These are phyloP conservation scores for Agapetus fuscipes DNA, from an alignment of 2,888 invertebrate species.

Conservation along the genomic window DNA sequence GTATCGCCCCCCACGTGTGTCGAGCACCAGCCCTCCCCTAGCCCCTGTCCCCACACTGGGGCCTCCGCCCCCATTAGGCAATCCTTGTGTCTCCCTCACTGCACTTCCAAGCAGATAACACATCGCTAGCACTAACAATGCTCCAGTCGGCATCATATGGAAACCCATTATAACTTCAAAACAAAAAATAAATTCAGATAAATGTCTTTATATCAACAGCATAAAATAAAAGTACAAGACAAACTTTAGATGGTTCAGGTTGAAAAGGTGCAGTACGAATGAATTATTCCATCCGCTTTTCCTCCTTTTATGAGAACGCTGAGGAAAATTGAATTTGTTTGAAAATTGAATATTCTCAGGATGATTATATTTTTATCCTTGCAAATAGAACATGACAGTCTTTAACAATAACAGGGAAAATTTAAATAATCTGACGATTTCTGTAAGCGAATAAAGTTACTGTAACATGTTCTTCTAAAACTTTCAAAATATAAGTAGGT, in stretches of 20 bases:
- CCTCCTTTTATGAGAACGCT: slow-evolving; percentile 13
- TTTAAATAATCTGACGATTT: too few relatives aligned
- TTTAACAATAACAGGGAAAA: too few relatives aligned
- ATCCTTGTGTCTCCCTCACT: slow-evolving; percentile 7
- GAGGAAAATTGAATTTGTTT: slow-evolving; percentile 8
- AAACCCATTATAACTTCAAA: slow-evolving; percentile 9
- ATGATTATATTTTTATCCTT: slow-evolving; percentile 8
- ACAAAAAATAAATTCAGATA: too few relatives aligned
- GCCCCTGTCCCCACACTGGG: slow-evolving; percentile 24
- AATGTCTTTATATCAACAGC: too few relatives aligned
- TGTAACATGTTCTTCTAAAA: too few relatives aligned
- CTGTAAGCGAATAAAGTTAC: too few relatives aligned
- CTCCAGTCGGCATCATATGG: slow-evolving; percentile 4
- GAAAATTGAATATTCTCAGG: slow-evolving; percentile 17
- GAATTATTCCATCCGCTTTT: neutral
- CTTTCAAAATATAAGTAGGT: too few relatives aligned
- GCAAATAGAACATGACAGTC: slow-evolving; percentile 17
- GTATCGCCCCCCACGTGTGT: slow-evolving; percentile 24
- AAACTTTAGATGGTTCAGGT: neutral
- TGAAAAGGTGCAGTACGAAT: slow-evolving; percentile 2
- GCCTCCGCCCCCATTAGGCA: slow-evolving; percentile 25
- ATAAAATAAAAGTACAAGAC: too few relatives aligned
- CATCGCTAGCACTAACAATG: slow-evolving; percentile 5
- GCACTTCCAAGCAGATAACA: slow-evolving; percentile 4
- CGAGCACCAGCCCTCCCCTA: slow-evolving; percentile 12